phyloP scores from a whole-genome alignment of 1,140 invertebrate species.

The Meloidogyne exigua region DNA sequence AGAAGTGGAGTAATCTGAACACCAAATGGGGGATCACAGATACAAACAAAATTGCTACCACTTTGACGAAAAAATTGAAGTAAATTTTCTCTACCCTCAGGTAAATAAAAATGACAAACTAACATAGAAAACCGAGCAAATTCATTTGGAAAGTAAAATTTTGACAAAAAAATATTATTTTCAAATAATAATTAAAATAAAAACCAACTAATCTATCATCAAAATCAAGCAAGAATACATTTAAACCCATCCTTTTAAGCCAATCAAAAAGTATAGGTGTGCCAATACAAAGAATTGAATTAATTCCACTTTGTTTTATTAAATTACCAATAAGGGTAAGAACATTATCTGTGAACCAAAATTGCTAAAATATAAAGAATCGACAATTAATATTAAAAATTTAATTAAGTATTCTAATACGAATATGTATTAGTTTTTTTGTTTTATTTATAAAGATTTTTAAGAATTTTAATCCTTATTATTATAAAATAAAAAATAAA shows the following conservation, averaged over 20 bases:
- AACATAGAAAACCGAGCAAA: constrained; percentile 42
- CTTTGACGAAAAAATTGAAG: constrained; percentile 21
- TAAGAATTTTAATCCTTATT: no score
- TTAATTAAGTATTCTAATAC: no score
- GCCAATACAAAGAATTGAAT: constrained; percentile 33
- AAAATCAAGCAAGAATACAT: constrained; percentile 25
- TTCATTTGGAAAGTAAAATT: constrained; percentile 26
- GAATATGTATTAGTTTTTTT: no score
- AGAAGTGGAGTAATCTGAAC: constrained; percentile 29
- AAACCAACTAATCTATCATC: constrained; percentile 39
- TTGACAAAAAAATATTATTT: constrained; percentile 27
- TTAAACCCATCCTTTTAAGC: not conserved
- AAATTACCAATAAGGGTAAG: not conserved
- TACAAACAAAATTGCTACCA: constrained; percentile 7
- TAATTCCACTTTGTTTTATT: constrained; percentile 20
- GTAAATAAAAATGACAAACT: constrained; percentile 25
- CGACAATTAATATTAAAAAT: not conserved
- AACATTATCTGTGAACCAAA: constrained; percentile 12
- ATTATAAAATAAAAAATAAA: no score
- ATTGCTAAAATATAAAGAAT: constrained; percentile 13
- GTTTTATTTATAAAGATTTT: no score
- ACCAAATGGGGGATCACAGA: constrained; percentile 40
- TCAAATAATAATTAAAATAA: not conserved
- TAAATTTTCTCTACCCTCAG: constrained; percentile 15
- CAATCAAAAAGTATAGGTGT: constrained; percentile 33